Percentiles rank a stretch among this genome's conserved stretches.
phyloP scores from a whole-genome alignment of 2,797 vertebrate genomes.

The Ambastaia sidthimunki region DNA sequence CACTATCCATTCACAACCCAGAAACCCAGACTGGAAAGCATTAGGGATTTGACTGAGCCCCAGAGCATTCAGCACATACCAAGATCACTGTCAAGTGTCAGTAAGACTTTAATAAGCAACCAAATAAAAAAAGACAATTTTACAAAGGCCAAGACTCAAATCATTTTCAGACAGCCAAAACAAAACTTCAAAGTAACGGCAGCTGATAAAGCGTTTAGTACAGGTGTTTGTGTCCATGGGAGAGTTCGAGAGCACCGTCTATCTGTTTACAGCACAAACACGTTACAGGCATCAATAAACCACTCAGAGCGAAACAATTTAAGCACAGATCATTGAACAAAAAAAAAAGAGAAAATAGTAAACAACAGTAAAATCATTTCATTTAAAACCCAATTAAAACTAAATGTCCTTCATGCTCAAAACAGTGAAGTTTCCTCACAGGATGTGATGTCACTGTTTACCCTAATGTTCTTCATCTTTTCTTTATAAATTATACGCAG shows the following conservation, averaged over 20 bases:
- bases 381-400: slow-evolving; percentile 15
- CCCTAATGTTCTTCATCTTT: slow-evolving; percentile 29
- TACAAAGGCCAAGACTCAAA: slow-evolving; percentile 44
- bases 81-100: slow-evolving; percentile 27
- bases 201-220: slow-evolving; percentile 35
- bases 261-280: slow-evolving; percentile 43
- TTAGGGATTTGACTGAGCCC: slow-evolving; percentile 14
- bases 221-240: slow-evolving; percentile 34
- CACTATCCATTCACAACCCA: slow-evolving; percentile 1
- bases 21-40: slow-evolving; percentile 10
- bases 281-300: slow-evolving; percentile 43
- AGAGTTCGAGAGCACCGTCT: slow-evolving; percentile 25
- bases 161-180: slow-evolving; percentile 41
- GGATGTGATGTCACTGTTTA: slow-evolving; percentile 48
- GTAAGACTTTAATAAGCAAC: slow-evolving; percentile 61
- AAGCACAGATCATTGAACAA: slow-evolving; percentile 41
- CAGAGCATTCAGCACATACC: slow-evolving; percentile 25
- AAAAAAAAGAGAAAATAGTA: background rate
- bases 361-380: slow-evolving; percentile 12
- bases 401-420: slow-evolving; percentile 56
- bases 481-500: slow-evolving; percentile 53
- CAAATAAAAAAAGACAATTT: slow-evolving; percentile 49
- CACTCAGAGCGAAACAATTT: slow-evolving; percentile 38
- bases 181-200: slow-evolving; percentile 38
- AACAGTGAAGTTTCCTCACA: slow-evolving; percentile 24